Conservation (phyloP, 2,797 vertebrate species). For the Galago senegalensis region DNA sequence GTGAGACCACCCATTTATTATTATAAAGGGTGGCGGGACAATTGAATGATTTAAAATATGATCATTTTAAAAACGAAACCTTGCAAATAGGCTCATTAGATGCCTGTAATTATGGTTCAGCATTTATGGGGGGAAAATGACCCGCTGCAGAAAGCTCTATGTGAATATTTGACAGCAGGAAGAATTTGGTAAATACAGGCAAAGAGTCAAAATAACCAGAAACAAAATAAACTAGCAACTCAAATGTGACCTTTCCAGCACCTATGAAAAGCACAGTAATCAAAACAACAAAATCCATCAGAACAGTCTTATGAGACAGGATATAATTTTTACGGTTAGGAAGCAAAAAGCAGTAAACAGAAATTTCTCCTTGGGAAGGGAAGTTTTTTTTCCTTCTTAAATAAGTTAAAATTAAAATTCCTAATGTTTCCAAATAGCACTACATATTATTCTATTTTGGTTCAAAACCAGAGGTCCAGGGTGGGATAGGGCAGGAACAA, state of each 20-base stretch:
- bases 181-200: background rate
- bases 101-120: background rate
- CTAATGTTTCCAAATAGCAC: background rate
- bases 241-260: background rate
- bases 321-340: constrained; percentile 14
- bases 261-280: background rate
- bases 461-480: background rate
- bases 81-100: background rate
- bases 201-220: background rate
- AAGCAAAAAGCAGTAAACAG: constrained; percentile 13
- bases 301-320: background rate
- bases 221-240: background rate
- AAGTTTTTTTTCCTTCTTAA: background rate
- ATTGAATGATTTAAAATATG: background rate
- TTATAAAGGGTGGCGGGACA: background rate
- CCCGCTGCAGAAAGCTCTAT: background rate
- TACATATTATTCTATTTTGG: background rate
- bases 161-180: background rate
- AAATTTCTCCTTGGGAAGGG: constrained; percentile 9
- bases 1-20: background rate
- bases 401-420: constrained; percentile 18
- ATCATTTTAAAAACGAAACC: background rate
- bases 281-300: background rate
- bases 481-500: background rate
- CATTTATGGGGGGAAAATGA: background rate